Base-by-base conservation (phyloP, 1,140 invertebrate genomes). In the Apocrypta bakeri region DNA sequence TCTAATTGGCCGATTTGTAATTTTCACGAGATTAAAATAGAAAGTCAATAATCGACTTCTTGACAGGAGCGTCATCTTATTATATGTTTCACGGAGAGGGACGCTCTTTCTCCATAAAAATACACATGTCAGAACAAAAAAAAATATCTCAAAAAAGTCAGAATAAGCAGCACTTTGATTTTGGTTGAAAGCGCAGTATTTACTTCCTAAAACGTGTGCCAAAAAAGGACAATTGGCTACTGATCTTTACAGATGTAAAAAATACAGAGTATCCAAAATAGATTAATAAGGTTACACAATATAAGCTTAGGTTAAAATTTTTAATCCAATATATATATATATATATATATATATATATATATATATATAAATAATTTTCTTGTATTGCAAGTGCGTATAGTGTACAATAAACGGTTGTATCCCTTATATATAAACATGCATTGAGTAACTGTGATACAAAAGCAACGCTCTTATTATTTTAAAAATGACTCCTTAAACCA, bases 361-460 rank as follows among this genome's bases (percentile, higher is more conserved):
- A n/a, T n/a, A n/a, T n/a, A n/a, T n/a, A n/a, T n/a, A n/a, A n/a
- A n/a, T n/a, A 72, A 12, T 81, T 72, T 64, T 75, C 81, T 74
- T 75, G 66, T 74, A 85, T 80, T 84, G 71, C 69, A 68, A 80
- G 37, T 66, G 8, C 40, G 83, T 84, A 76, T 77, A 83, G 37
- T 64, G 61, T 84, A 80, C 78, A 73, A 75, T 80, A 56, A 40
- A 37, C 37, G 27, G 42, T 74, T 84, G 83, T 85, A 83, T 86
- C 75, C 68, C 80, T 84, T 84, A 73, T 85, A 83, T 78, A 81
- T 86, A 84, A 87, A 86, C 85, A 82, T 86, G 83, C 83, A 81
- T 79, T 83, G 83, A 83, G 73, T 86, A 85, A 86, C 86, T 87
- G 86, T 86, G 85, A 87, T 87, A 87, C 83, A 86, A 84, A 85